Conservation (phyloP, 1,140 invertebrate genomes). For the Drosophila kikkawai region DNA sequence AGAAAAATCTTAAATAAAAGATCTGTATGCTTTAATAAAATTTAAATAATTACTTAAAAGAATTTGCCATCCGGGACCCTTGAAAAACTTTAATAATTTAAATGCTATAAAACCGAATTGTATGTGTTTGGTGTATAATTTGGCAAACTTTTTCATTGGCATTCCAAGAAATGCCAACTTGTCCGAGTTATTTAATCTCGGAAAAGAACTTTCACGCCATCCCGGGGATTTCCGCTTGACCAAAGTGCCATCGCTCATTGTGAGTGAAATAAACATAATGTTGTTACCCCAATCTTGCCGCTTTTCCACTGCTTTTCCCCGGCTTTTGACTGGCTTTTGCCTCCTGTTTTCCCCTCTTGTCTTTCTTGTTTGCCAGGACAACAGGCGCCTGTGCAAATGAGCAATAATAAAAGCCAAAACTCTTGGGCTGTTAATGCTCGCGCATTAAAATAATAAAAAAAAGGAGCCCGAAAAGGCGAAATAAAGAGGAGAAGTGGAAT, state of each 20-base stretch:
- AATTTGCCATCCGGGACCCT: neutral
- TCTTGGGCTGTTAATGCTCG: conserved; percentile 75
- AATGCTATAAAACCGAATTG: neutral
- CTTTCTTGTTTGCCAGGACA: conserved; percentile 28
- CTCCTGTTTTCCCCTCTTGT: neutral
- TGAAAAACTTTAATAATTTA: conserved; percentile 3
- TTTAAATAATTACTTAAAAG: neutral
- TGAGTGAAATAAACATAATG: conserved; percentile 45
- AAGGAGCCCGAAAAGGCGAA: conserved; percentile 51
- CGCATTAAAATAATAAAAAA: conserved; percentile 63
- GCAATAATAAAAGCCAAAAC: conserved; percentile 77
- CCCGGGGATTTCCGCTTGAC: conserved; percentile 35
- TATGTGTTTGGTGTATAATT: neutral
- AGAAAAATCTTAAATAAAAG: too few species aligned
- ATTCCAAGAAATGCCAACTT: conserved; percentile 4
- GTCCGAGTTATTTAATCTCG: conserved; percentile 31
- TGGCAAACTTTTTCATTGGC: neutral
- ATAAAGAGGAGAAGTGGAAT: conserved; percentile 57
- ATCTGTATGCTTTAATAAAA: neutral
- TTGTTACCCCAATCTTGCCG: conserved; percentile 26
- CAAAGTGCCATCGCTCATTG: conserved; percentile 51
- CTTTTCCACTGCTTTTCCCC: conserved; percentile 18
- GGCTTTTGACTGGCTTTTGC: conserved; percentile 4
- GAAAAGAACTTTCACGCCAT: conserved; percentile 18
- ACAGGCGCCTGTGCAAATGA: conserved; percentile 65